Base-by-base conservation (phyloP, 1,140 invertebrate species). In the Phortica variegata region DNA sequence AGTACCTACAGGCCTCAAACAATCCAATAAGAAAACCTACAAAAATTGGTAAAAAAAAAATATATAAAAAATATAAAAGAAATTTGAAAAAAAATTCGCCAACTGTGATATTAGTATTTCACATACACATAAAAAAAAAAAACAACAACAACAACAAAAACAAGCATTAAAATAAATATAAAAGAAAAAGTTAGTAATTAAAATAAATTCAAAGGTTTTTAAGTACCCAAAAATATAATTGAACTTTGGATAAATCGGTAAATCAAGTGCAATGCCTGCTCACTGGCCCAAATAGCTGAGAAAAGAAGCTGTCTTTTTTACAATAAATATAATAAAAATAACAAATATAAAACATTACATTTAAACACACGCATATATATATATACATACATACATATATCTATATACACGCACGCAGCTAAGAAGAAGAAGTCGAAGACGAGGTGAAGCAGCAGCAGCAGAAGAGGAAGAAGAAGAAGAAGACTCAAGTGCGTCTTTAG, bases 71-170 rank as follows among this genome's bases (percentile, higher is more conserved):
- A 53, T 40, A 53, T 47, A 33, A 46, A 43, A 43, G 18, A 47
- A 23, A 43, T 42, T 43, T 33, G 46, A 38, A 44, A 39, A 47
- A 55, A 54, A 45, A 44, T 49, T 56, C 52, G 40, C 56, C 56
- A 50, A 68, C 63, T 68, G 63, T 68, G 63, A 68, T 68, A 68
- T 68, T 68, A 61, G 61, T 60, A 65, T 68, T 63, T 68, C 61
- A 56, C 61, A 59, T 55, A 66, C 40, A 43, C 40, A 43, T 33
- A 47, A 31, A 38, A 45, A 45, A 33, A 34, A 53, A 36, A 21
- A 33, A 17, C 43, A 46, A 47, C 38, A 42, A 50, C 15, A 36
- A 47, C 53, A 44, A 31, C 8, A 32, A 53, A 37, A 44, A 31
- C 29, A 7, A 7, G n/a, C n/a, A n/a, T n/a, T n/a, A 32, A 26